Base-by-base conservation (phyloP, 1,140 invertebrate species). In the Sminthurides bifidus region DNA sequence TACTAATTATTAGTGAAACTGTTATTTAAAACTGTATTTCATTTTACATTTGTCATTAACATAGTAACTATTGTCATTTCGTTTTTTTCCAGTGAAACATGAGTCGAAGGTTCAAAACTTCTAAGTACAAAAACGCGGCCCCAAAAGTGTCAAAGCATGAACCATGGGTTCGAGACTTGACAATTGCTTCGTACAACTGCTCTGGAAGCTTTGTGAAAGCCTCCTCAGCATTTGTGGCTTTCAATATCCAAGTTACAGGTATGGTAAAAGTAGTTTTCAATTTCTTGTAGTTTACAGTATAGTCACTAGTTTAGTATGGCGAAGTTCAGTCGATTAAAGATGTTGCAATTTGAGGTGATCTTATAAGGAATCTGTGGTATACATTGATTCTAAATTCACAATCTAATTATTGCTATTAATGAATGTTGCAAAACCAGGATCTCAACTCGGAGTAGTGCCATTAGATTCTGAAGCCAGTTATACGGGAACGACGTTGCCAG, bases 121-220 rank as follows among this genome's bases (percentile, higher is more conserved):
- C 90, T 52, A 94, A 95, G 71, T 95, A 91, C 72, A 93, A 93
- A 79, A 94, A 95, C 85, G 87, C 90, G 56, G 83, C 87, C 60
- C 88, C 90, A 24, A 90, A 92, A 68, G 83, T 91, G 61, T 87
- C 88, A 10, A 92, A 91, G 70, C 84, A 85, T 57, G 90, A 93
- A 75, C 82, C 85, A 56, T 90, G 86, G 72, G 84, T 95, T 61
- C 76, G 85, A 60, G 89, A 93, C 68, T 81, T 95, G 54, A 84
- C 81, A 66, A 84, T 92, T 45, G 87, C 87, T 3, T 88, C 86
- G 23, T 87, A 91, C 72, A 85, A 89, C 67, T 91, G 87, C 21
- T 91, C 87, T 77, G 90, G 90, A 49, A 93, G 92, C 70, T 90
- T 91, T 69, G 92, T 95, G 67, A 82, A 87, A 67, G 85, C 90